Conservation (phyloP, 2,888 invertebrate species). For the Apoderus coryli region DNA sequence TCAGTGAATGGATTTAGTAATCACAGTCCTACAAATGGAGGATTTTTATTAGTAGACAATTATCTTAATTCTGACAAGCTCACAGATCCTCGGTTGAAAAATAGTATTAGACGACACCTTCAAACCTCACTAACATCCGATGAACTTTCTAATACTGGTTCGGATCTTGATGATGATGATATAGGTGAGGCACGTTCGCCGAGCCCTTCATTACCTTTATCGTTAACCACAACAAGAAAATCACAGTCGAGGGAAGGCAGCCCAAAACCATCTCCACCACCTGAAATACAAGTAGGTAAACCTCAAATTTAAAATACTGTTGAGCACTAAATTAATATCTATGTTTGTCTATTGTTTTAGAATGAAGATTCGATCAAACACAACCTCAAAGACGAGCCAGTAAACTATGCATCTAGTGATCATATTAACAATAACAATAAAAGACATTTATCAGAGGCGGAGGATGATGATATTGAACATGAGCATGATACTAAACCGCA, state of each 20-base stretch:
- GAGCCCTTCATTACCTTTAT: constrained; percentile 54
- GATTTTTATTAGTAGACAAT: constrained; percentile 45
- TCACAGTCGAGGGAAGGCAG: constrained; percentile 37
- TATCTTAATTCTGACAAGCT: constrained; percentile 36
- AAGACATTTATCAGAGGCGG: constrained; percentile 39
- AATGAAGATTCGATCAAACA: constrained; percentile 25
- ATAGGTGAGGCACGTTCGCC: constrained; percentile 39
- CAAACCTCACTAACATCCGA: constrained; percentile 47
- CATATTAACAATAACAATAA: constrained; percentile 40
- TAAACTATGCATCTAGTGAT: constrained; percentile 34
- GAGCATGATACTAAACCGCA: constrained; percentile 26
- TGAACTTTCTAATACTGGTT: constrained; percentile 50
- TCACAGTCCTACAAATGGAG: constrained; percentile 48
- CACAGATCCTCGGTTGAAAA: constrained; percentile 47
- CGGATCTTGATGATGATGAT: constrained; percentile 56
- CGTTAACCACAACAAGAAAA: constrained; percentile 49
- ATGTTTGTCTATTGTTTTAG: constrained; percentile 22
- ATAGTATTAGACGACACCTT: constrained; percentile 40
- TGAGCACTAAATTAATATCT: background rate
- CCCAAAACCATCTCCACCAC: constrained; percentile 32
- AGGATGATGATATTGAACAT: constrained; percentile 36
- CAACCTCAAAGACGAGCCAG: constrained; percentile 29
- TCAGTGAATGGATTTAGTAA: constrained; percentile 50
- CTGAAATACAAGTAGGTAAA: constrained; percentile 29
- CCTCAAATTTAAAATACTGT: background rate